Evolutionary conservation across 2,888 invertebrate genomes (phyloP).

Genomic region (Hypselothyrea guttata): DNA sequence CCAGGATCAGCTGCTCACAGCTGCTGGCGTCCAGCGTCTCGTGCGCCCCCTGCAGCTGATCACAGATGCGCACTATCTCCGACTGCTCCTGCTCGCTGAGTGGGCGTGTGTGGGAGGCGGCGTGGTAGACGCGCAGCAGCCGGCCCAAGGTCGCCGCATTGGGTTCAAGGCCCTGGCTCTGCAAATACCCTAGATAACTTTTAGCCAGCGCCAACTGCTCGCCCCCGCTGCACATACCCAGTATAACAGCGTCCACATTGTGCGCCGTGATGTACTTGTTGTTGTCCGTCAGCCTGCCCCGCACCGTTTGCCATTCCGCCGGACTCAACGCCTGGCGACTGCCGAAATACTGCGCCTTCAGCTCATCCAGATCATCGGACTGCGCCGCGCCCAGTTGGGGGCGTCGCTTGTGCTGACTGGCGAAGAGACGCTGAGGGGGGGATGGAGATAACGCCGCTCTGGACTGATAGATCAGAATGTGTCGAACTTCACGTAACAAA

Average conservation of each 20-base stretch:
- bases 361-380: constrained; percentile 58
- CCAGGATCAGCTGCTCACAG: constrained; percentile 85
- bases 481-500: constrained; percentile 30
- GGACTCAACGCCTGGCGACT: constrained; percentile 39
- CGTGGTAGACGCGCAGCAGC: constrained; percentile 84
- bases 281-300: constrained; percentile 57
- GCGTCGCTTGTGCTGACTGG: constrained; percentile 63
- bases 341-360: constrained; percentile 57
- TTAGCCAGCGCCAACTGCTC: constrained; percentile 83
- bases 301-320: constrained; percentile 72
- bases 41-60: constrained; percentile 82
- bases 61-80: constrained; percentile 84
- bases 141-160: constrained; percentile 85
- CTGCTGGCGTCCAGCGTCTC: constrained; percentile 85
- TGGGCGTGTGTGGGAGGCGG: constrained; percentile 67
- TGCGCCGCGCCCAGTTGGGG: constrained; percentile 38
- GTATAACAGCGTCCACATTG: constrained; percentile 85
- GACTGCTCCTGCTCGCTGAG: constrained; percentile 83
- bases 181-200: constrained; percentile 85
- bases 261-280: constrained; percentile 70
- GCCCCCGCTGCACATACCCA: constrained; percentile 83
- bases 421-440: constrained; percentile 17
- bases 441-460: background rate
- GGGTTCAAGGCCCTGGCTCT: constrained; percentile 82
- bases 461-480: background rate